Base-by-base conservation (phyloP, 1,140 invertebrate species). In the Mactra quadrangularis region DNA sequence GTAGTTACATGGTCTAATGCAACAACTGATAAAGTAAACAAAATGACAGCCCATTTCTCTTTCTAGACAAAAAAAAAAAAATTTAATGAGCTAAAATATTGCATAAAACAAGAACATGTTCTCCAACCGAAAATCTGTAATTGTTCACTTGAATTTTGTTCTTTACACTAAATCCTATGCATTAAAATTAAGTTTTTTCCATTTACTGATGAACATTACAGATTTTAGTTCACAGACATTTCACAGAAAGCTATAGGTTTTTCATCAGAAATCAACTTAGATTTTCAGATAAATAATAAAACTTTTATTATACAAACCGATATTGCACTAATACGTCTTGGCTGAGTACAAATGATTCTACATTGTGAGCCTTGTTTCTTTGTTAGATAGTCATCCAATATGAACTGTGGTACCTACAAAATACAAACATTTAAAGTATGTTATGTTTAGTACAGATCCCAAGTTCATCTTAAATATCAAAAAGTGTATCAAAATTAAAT, bases 311-410 rank as follows among this genome's bases (percentile, higher is more conserved):
- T 41, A 87, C 87, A 87, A 86, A 93, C 89, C 11, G 97, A 96
- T 62, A 98, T 97, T 1, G 98, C 97, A 77, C 96, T 97, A 75
- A 99, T 98, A 79, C 98, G 94, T 77, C 98, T 94, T 0, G 98
- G 98, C 91, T 99, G 97, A 0, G 97, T 98, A 86, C 98, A 98
- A 59, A 98, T 91, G 85, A 99, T 96, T 88, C 95, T 95, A 84
- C 96, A 96, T 57, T 94, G 89, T 0, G 96, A 97, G 1, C 96
- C 98, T 72, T 94, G 94, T 0, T 94, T 94, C 11, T 94, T 92
- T 45, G 91, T 78, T 52, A 98, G 95, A 87, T 94, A 97, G 86
- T 96, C 94, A 91, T 99, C 97, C 25, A 99, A 90, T 84, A 99
- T 96, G 90, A 96, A 98, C 91, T 99, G 98, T 0, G 97, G 97